Conservation (phyloP, 2,888 invertebrate species). For the Agriopis leucophaearia region DNA sequence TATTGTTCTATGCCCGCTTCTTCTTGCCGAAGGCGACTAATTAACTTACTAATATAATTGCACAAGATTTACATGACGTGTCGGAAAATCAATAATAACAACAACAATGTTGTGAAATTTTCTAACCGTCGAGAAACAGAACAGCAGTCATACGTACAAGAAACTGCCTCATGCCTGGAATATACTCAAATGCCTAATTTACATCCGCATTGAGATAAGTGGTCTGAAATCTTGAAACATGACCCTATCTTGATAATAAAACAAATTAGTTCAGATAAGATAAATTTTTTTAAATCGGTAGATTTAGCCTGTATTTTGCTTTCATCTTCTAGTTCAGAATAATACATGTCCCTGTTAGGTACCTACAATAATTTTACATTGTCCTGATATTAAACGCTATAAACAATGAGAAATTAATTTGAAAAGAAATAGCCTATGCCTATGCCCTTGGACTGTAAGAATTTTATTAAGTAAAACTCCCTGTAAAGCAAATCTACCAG, state of each 20-base stretch:
- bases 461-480: no score
- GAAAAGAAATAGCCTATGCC: no score
- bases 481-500: no score
- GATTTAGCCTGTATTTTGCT: background rate
- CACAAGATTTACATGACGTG: slow-evolving; percentile 25
- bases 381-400: no score
- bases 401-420: no score
- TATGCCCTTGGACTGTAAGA: no score
- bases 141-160: background rate
- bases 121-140: no score
- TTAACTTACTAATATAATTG: background rate
- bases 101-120: slow-evolving; percentile 4
- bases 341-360: background rate
- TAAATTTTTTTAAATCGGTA: background rate
- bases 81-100: slow-evolving; percentile 28
- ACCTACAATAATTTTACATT: background rate
- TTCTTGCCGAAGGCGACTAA: background rate
- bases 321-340: background rate
- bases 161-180: background rate
- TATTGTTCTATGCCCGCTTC: background rate
- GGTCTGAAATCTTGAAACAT: background rate
- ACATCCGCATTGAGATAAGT: background rate
- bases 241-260: slow-evolving; percentile 1
- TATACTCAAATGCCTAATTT: background rate
- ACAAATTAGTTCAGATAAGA: slow-evolving; percentile 8